A percentile compares a stretch with the other conserved stretches of the same genome.
Evolutionary conservation across 2,113 vertebrate species (phyloP).

Genomic region (Elachura formosa): DNA sequence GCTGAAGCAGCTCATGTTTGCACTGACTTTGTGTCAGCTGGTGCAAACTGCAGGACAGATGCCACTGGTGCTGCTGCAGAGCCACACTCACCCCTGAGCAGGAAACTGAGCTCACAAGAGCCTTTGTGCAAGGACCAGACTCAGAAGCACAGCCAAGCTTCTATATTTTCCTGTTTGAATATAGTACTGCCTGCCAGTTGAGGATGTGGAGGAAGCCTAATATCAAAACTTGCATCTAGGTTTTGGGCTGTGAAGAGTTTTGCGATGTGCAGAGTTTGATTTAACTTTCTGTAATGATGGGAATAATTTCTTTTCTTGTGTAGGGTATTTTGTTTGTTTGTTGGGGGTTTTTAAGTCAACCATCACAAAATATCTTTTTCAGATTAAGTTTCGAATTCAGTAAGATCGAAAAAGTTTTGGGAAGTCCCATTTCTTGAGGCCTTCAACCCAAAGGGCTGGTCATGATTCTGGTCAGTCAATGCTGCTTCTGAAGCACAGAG

Average conservation of each 20-base stretch:
- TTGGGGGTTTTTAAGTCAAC: not conserved
- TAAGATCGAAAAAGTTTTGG: not conserved
- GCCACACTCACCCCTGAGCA: not conserved
- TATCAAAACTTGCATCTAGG: not conserved
- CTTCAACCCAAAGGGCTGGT: not conserved
- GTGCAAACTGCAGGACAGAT: not conserved
- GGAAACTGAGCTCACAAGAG: not conserved
- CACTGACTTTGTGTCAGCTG: not conserved
- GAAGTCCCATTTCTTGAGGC: not conserved
- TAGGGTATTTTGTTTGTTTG: not conserved
- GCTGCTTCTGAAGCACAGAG: not conserved
- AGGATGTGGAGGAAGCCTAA: not conserved
- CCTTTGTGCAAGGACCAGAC: not conserved
- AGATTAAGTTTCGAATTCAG: not conserved
- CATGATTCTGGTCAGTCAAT: fast-evolving
- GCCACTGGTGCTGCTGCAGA: not conserved
- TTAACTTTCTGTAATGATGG: not conserved
- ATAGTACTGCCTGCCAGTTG: not conserved
- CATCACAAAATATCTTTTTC: not conserved
- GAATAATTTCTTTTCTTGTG: not conserved
- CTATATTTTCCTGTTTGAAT: not conserved
- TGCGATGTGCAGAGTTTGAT: not conserved
- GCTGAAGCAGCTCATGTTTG: not conserved
- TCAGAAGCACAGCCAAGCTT: not conserved
- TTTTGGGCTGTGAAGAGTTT: not conserved